Evolutionary conservation across 1,140 invertebrate species (phyloP), one percentile per base, ranked within the genome.

Genomic region (Tribolium castaneum): DNA sequence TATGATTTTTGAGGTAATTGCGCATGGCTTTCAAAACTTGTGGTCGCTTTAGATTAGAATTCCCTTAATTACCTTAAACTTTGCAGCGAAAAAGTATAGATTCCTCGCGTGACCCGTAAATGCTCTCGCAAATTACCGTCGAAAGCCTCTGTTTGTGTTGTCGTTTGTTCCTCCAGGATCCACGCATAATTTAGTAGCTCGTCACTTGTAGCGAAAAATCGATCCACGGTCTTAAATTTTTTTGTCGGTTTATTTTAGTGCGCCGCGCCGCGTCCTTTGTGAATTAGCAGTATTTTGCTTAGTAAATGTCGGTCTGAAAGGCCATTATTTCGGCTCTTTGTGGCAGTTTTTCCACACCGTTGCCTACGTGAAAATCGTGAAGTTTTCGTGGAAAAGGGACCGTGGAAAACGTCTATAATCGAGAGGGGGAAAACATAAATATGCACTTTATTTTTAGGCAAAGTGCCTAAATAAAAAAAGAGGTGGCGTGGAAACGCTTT

Each of bases 361-460:
- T 59, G 54, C 54, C 14, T 19, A 52, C 51, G 13, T 16, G 54
- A 16, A 59, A 59, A 22, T 59, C 16, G 54, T 52, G 51, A 14
- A 52, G 51, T 52, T 52, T 19, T 52, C 51, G 51, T 59, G 3
- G 54, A 59, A 22, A 22, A 35, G n/a, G 59, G 54, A 59, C 30
- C 54, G 54, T 9, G 16, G 19, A 25, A 59, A 59, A 35, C 14
- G 34, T 30, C 25, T 66, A 66, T 66, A 66, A 66, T 66, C n/a
- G 30, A 45, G 39, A 45, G 30, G n/a, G 59, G 59, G 30, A 34
- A 35, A 66, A 66, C 59, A 66, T 35, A 66, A 66, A 66, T 66
- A 66, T 66, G 59, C 59, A 66, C 59, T 66, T 66, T 66, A 66
- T 66, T 66, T 66, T 66, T 66, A 39, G 22, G 6, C 10, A 30